Conservation (phyloP, 2,797 vertebrate species). For the Anguilla megastoma region DNA sequence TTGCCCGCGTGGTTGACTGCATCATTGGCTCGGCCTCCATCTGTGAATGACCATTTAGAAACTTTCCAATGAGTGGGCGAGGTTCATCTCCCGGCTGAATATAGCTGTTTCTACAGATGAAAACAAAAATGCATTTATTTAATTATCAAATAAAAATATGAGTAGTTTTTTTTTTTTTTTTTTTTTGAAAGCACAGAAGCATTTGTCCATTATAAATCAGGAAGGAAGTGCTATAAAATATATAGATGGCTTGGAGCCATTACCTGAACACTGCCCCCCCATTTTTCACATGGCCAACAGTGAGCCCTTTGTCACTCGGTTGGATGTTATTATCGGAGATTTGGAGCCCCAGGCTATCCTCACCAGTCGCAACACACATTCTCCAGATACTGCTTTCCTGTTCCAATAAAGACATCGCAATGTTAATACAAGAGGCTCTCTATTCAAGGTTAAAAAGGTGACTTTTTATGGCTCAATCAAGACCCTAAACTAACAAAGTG, state of each 20-base stretch:
- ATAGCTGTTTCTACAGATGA: constrained; percentile 57
- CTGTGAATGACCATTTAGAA: constrained; percentile 59
- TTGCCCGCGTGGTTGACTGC: constrained; percentile 44
- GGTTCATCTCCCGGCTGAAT: constrained; percentile 62
- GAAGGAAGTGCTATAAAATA: neutral
- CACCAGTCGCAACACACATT: constrained; percentile 72
- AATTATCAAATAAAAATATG: constrained; percentile 35
- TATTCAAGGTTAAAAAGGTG: constrained; percentile 42
- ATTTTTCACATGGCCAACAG: constrained; percentile 49
- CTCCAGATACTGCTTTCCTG: constrained; percentile 83
- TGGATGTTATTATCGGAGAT: constrained; percentile 60
- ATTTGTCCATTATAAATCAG: neutral
- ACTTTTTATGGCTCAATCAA: constrained; percentile 47
- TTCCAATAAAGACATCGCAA: constrained; percentile 52
- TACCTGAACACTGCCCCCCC: constrained; percentile 69
- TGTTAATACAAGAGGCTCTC: constrained; percentile 48
- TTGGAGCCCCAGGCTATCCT: constrained; percentile 61
- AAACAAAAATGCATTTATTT: constrained; percentile 31
- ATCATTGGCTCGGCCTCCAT: constrained; percentile 52
- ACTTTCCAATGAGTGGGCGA: constrained; percentile 65
- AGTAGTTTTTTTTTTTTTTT: neutral
- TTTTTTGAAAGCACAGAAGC: neutral
- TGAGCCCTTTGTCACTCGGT: constrained; percentile 57
- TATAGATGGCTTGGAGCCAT: neutral
- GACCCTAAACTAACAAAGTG: constrained; percentile 32